phyloP scores from a whole-genome alignment of 2,797 vertebrate genomes.

The Gymnopithys bicolor region DNA sequence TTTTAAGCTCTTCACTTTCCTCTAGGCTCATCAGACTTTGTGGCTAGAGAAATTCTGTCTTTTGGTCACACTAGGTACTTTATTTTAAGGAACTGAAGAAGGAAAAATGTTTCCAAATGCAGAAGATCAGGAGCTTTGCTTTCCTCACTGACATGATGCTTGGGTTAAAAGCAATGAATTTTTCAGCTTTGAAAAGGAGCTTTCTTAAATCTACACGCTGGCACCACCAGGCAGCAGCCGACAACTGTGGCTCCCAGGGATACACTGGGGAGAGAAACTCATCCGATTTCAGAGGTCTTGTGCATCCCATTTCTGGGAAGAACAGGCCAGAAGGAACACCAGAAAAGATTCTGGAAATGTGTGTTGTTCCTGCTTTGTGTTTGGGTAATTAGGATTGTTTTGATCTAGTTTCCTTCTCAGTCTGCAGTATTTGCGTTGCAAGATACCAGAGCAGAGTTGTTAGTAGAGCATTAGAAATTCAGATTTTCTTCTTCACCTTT shows the following conservation, averaged over 20 bases:
- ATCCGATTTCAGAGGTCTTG: rapidly evolving
- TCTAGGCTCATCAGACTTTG: neutral
- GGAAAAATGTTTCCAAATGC: neutral
- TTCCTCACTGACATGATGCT: neutral
- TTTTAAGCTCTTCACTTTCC: neutral
- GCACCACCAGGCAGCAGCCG: too few species aligned
- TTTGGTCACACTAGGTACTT: neutral
- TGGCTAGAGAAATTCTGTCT: neutral
- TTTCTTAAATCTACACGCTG: neutral
- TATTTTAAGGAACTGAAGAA: neutral
- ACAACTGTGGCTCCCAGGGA: neutral
- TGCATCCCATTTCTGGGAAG: neutral
- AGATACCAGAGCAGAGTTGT: neutral
- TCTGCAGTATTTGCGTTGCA: neutral
- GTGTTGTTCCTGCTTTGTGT: neutral
- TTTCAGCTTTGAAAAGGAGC: neutral
- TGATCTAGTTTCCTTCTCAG: neutral
- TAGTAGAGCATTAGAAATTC: neutral
- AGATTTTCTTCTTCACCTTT: neutral
- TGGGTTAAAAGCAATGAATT: neutral
- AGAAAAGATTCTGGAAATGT: neutral
- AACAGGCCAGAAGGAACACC: neutral
- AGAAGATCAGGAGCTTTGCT: neutral
- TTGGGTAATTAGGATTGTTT: neutral
- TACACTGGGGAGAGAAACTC: neutral